phyloP scores from a whole-genome alignment of 2,888 invertebrate species.

The Drosophila demipolita region DNA sequence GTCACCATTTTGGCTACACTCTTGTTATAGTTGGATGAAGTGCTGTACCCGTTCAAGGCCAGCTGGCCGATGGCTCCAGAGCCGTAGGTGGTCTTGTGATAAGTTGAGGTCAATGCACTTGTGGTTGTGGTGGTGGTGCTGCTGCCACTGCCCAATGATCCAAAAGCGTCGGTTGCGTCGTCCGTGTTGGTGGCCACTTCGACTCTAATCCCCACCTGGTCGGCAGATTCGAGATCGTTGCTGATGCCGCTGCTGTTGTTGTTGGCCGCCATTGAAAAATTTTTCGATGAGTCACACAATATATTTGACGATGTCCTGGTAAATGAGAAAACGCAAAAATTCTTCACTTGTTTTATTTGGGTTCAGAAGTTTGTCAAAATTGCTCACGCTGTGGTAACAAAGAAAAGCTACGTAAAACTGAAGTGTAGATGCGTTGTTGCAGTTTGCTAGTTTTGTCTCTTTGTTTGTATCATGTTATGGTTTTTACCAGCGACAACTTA shows the following conservation, averaged over 20 bases:
- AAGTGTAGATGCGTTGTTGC: slow-evolving; percentile 32
- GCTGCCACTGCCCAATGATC: slow-evolving; percentile 57
- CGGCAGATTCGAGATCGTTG: slow-evolving; percentile 59
- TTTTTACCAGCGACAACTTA: slow-evolving; percentile 10
- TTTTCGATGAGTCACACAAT: slow-evolving; percentile 67
- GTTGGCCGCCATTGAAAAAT: slow-evolving; percentile 60
- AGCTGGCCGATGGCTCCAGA: slow-evolving; percentile 80
- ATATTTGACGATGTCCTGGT: slow-evolving; percentile 12
- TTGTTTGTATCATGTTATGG: slow-evolving; percentile 44
- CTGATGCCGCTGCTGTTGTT: slow-evolving; percentile 31
- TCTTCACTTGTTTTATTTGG: neutral
- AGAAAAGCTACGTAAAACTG: slow-evolving; percentile 44
- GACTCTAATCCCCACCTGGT: slow-evolving; percentile 72
- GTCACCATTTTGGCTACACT: slow-evolving; percentile 87
- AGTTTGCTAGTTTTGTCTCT: slow-evolving; percentile 37
- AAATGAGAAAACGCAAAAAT: neutral
- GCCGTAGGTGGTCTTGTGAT: slow-evolving; percentile 47
- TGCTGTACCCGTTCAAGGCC: slow-evolving; percentile 72
- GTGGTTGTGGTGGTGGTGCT: slow-evolving; percentile 15
- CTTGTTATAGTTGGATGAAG: slow-evolving; percentile 72
- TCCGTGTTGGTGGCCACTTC: slow-evolving; percentile 70
- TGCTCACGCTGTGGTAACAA: slow-evolving; percentile 30
- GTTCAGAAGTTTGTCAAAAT: neutral
- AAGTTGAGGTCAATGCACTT: slow-evolving; percentile 31
- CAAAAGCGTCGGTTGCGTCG: slow-evolving; percentile 80